These are phyloP conservation scores for Metellina segmentata DNA, from an alignment of 2,888 invertebrate genomes.

Conservation along the genomic window DNA sequence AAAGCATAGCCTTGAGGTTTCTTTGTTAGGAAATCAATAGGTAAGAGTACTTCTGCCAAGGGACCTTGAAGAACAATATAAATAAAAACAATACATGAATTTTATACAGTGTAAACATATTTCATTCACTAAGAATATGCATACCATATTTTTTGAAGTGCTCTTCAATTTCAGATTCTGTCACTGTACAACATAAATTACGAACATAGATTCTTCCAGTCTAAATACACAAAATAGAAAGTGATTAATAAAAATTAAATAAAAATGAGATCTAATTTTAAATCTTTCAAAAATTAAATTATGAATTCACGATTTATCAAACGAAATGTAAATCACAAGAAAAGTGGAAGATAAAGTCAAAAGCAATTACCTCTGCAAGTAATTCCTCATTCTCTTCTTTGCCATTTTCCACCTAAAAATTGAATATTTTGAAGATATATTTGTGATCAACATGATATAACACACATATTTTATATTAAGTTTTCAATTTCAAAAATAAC, in stretches of 20 bases:
- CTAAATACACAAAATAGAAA: constrained; percentile 79
- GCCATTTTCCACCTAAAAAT: not conserved
- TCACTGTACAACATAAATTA: constrained; percentile 92
- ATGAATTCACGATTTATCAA: no score
- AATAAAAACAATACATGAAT: not conserved
- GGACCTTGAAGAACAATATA: constrained; percentile 84
- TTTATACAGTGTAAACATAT: not conserved
- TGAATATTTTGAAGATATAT: not conserved
- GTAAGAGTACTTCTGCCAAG: constrained; percentile 91
- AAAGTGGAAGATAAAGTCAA: not conserved
- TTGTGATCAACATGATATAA: not conserved
- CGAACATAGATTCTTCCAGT: constrained; percentile 95
- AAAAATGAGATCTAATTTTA: no score
- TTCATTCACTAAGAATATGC: not conserved
- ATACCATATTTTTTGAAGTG: constrained; percentile 92
- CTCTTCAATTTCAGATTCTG: constrained; percentile 90
- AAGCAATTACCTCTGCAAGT: constrained; percentile 58
- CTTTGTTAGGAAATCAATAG: constrained; percentile 90
- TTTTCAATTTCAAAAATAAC: no score
- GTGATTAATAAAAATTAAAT: not conserved
- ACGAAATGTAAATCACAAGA: no score
- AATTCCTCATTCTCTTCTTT: constrained; percentile 54
- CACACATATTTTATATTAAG: no score
- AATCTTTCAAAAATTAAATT: no score
- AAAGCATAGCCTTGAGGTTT: constrained; percentile 96